Evolutionary conservation across 2,888 invertebrate genomes (phyloP), one percentile per base, ranked within the genome.

Genomic region (Pseudanteris insignis): DNA sequence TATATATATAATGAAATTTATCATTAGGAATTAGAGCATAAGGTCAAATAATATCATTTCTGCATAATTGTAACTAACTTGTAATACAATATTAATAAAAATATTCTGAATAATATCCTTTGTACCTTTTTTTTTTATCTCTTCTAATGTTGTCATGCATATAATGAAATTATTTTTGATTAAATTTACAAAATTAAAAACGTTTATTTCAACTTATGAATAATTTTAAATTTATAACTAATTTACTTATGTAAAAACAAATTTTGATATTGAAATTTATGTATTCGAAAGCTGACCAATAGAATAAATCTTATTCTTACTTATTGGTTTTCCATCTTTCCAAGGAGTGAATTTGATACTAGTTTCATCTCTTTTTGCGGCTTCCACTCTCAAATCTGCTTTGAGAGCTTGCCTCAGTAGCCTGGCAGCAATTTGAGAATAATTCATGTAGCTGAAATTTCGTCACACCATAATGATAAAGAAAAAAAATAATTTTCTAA

Each of bases 381-480:
- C 93, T 14, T 92, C 94, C 12, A 81, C 83, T 67, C 85, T 86
- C 0, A 89, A 70, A 32, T 93, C 91, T 1, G 87, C 80, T 80
- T 95, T 96, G 68, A 96, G 80, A 8, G 92, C 86, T 75, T 88
- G 85, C 57, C 96, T 86, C 53, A 96, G 82, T 44, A 92, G 83
- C 74, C 85, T 87, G 12, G 96, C 96, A 73, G 96, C 95, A 76
- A 97, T 92, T 80, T 90, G 92, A 55, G 96, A 97, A 82, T 92
- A 97, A 83, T 94, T 93, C 81, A 97, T 91, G 85, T 97, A 97
- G 84, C 96, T 97, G 79, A 50, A 66, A 50, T 51, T 6, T 5
- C 4, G 24, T 11, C 2, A 26, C 1, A 9, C n/a, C 4, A 5
- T 25, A 13, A 26, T 34, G 38, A 33, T 3, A 10, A 48, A 33